A percentile compares a stretch with the other conserved stretches of the same genome.
phyloP scores from a whole-genome alignment of 1,140 invertebrate genomes.

The Nephotettix cincticeps region DNA sequence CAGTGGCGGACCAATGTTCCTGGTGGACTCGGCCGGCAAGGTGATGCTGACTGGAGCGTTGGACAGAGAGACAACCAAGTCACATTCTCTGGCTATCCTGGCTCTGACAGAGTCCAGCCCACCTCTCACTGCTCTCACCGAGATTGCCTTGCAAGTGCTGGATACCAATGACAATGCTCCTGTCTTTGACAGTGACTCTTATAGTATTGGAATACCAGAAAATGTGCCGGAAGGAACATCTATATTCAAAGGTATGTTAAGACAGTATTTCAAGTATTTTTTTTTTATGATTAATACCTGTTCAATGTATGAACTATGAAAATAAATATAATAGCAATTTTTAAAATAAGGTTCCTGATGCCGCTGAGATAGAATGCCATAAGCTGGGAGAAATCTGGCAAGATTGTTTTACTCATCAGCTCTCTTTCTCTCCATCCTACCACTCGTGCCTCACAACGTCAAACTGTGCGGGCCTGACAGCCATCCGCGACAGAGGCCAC shows the following conservation, averaged over 20 bases:
- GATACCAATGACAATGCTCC: constrained; percentile 92
- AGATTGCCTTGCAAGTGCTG: constrained; percentile 75
- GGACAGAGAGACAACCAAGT: constrained; percentile 72
- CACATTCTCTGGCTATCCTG: constrained; percentile 74
- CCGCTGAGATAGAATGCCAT: too few relatives aligned
- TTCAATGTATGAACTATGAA: too few relatives aligned
- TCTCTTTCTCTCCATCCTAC: too few relatives aligned
- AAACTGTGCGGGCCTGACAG: too few relatives aligned
- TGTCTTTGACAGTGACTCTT: constrained; percentile 80
- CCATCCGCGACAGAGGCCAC: too few relatives aligned
- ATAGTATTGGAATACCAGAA: constrained; percentile 74
- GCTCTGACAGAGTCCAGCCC: constrained; percentile 81
- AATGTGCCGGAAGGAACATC: constrained; percentile 76
- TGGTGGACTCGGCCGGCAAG: constrained; percentile 70
- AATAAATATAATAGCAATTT: too few relatives aligned
- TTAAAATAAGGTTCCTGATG: too few relatives aligned
- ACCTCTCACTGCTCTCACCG: constrained; percentile 67
- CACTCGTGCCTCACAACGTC: too few relatives aligned
- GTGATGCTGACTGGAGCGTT: constrained; percentile 68
- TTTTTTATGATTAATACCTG: too few relatives aligned
- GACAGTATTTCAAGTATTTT: too few relatives aligned
- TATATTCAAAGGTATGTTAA: constrained; percentile 72
- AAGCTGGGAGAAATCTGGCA: too few relatives aligned
- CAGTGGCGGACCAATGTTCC: constrained; percentile 66
- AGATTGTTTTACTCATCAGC: too few relatives aligned